phyloP scores from a whole-genome alignment of 2,888 invertebrate genomes.

The Pomacea canaliculata region DNA sequence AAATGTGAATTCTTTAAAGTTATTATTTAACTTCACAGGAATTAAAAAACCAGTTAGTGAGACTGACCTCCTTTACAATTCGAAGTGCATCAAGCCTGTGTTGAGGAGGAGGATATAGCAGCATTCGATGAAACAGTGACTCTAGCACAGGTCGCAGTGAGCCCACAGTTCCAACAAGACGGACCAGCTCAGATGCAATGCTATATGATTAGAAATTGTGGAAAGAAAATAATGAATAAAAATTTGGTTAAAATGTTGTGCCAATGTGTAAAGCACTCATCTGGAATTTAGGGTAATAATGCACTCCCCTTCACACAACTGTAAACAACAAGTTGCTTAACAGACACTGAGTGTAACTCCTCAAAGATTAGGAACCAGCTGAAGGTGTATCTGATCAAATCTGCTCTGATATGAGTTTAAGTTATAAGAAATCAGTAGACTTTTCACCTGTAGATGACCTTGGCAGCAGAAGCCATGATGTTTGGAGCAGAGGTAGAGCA shows the following conservation, averaged over 20 bases:
- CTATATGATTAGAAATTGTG: constrained; percentile 71
- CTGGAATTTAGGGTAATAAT: not conserved
- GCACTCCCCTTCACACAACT: not conserved
- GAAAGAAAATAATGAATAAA: not conserved
- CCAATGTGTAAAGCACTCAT: not conserved
- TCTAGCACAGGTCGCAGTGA: constrained; percentile 87
- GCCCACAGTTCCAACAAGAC: constrained; percentile 88
- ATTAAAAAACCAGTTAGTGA: not conserved
- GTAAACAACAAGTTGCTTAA: not conserved
- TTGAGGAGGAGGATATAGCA: constrained; percentile 87
- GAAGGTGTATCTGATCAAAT: too few relatives aligned
- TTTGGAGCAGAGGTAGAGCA: constrained; percentile 80
- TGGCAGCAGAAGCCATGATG: constrained; percentile 86
- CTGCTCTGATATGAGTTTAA: too few relatives aligned
- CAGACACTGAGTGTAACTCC: not conserved
- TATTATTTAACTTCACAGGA: too few relatives aligned
- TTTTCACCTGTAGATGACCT: constrained; percentile 78
- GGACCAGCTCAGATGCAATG: constrained; percentile 89
- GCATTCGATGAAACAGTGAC: constrained; percentile 92
- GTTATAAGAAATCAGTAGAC: not conserved
- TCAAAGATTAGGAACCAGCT: too few relatives aligned
- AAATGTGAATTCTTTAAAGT: too few relatives aligned
- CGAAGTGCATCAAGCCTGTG: constrained; percentile 88
- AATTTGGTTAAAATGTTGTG: not conserved
- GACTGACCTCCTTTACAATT: constrained; percentile 80